Conservation (phyloP, 64 coral and sea anemone species). For the Montipora sp. region DNA sequence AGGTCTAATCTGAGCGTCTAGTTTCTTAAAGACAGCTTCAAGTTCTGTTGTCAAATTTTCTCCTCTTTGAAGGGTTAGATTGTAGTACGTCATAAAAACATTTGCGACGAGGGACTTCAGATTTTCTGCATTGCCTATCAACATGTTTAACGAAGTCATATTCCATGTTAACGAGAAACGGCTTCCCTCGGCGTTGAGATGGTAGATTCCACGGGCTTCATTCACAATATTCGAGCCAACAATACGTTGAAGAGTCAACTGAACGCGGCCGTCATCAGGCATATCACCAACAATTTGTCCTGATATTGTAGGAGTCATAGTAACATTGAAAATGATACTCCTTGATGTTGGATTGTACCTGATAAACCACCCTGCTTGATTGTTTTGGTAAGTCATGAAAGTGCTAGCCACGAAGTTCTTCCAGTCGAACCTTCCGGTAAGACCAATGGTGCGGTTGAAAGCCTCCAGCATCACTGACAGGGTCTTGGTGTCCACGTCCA, state of each 20-base stretch:
- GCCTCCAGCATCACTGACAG: slow-evolving; percentile 46
- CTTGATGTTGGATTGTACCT: slow-evolving; percentile 66
- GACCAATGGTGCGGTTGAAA: slow-evolving; percentile 74
- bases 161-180: slow-evolving; percentile 84
- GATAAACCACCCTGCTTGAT: slow-evolving; percentile 77
- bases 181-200: slow-evolving; percentile 72
- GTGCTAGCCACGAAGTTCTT: slow-evolving; percentile 76
- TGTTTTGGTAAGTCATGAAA: slow-evolving; percentile 70
- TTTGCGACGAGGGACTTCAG: slow-evolving; percentile 65
- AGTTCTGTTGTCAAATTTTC: slow-evolving; percentile 78
- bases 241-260: slow-evolving; percentile 86
- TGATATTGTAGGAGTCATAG: slow-evolving; percentile 73
- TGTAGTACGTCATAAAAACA: slow-evolving; percentile 78
- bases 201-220: slow-evolving; percentile 80
- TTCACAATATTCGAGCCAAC: slow-evolving; percentile 79
- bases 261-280: slow-evolving; percentile 65
- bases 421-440: slow-evolving; percentile 86
- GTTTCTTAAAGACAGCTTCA: slow-evolving; percentile 57
- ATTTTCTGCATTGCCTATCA: slow-evolving; percentile 42
- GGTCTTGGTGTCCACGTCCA: slow-evolving; percentile 76
- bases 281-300: slow-evolving; percentile 89
- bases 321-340: slow-evolving; percentile 88
- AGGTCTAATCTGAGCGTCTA: slow-evolving; percentile 76
- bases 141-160: slow-evolving; percentile 69
- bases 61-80: slow-evolving; percentile 63